Evolutionary conservation across 2,113 vertebrate genomes (phyloP).

Genomic region (Bucco capensis): DNA sequence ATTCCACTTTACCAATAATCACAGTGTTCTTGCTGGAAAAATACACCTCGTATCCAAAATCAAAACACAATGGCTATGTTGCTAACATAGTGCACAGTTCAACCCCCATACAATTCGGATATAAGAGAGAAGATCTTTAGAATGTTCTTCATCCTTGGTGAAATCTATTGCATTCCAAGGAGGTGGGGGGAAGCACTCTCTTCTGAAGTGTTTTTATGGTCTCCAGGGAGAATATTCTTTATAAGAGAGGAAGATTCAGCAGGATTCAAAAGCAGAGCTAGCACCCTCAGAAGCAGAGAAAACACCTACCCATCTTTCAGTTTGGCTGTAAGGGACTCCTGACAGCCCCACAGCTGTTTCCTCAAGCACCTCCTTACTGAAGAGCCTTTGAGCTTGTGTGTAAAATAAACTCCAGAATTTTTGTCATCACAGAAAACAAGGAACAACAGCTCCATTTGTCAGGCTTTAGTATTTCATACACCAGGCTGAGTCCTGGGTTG

Average conservation of each 20-base stretch:
- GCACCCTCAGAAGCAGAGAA: background rate
- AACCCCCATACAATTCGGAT: background rate
- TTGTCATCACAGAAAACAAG: background rate
- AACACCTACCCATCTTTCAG: background rate
- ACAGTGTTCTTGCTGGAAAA: slow-evolving; percentile 9
- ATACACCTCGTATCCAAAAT: background rate
- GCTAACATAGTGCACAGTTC: background rate
- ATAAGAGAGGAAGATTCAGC: slow-evolving; percentile 11
- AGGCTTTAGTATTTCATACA: background rate
- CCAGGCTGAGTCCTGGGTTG: fast-evolving
- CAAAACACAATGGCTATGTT: background rate
- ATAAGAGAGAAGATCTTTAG: background rate
- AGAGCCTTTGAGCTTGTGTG: background rate
- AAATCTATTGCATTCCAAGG: background rate
- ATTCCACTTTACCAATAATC: slow-evolving; percentile 21
- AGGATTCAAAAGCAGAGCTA: background rate
- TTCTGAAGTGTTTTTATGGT: slow-evolving; percentile 11
- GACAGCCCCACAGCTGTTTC: background rate
- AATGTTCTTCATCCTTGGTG: slow-evolving; percentile 20
- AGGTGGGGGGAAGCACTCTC: background rate
- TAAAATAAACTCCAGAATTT: background rate
- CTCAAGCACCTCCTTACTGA: background rate
- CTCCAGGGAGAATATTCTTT: slow-evolving; percentile 12
- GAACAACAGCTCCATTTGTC: background rate
- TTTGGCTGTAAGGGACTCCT: background rate